Evolutionary conservation across 2,888 invertebrate species (phyloP).

Genomic region (Meteorus colon): DNA sequence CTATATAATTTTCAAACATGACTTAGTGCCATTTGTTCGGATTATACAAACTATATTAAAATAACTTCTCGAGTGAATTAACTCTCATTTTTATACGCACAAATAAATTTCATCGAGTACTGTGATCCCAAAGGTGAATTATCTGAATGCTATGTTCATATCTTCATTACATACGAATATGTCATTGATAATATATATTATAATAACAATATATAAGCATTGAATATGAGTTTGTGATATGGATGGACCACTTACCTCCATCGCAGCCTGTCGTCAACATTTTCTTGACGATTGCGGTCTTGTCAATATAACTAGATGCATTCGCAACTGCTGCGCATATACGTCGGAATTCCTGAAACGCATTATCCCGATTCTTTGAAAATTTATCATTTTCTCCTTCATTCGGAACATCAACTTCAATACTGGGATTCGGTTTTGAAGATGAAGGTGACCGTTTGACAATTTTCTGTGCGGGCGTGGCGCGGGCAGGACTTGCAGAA

Average conservation of each 20-base stretch:
- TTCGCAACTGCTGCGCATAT: conserved; percentile 86
- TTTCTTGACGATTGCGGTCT: conserved; percentile 82
- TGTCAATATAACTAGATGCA: conserved; percentile 86
- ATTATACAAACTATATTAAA: neutral
- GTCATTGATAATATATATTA: neutral
- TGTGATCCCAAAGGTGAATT: neutral
- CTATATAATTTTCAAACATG: neutral
- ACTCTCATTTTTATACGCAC: conserved; percentile 48
- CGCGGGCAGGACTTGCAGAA: conserved; percentile 34
- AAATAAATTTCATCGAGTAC: conserved; percentile 57
- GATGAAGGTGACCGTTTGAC: conserved; percentile 14
- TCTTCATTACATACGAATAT: neutral
- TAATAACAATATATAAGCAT: conserved; percentile 53
- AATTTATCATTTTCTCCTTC: conserved; percentile 25
- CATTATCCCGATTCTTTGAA: conserved; percentile 76
- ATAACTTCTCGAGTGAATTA: conserved; percentile 24
- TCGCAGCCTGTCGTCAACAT: conserved; percentile 78
- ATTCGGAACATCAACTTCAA: neutral
- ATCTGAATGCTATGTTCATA: neutral
- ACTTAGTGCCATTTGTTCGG: conserved; percentile 17
- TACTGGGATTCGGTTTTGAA: conserved; percentile 32
- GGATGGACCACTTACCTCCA: conserved; percentile 61
- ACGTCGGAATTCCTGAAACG: conserved; percentile 84
- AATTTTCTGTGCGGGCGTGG: conserved; percentile 37
- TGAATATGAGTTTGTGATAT: neutral